Conservation (phyloP, 2,888 invertebrate genomes). For the Leptopilina syphax region DNA sequence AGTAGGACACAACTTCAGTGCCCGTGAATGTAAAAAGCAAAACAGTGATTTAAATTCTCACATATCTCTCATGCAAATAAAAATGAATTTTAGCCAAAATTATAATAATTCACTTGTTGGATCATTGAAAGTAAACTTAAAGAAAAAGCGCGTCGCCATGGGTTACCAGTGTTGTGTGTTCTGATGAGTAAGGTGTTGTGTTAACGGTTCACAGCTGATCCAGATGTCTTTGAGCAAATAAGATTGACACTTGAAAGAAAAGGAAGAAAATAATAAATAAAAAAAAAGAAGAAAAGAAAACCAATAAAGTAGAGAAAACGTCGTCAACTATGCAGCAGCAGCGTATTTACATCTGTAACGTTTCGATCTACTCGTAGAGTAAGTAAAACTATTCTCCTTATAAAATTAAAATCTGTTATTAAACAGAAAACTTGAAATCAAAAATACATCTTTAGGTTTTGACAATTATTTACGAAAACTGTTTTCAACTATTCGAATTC, state of each 20-base stretch:
- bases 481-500: too few species aligned
- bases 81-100: not conserved
- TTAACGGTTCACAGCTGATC: constrained; percentile 11
- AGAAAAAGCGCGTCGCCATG: constrained; percentile 59
- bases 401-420: too few species aligned
- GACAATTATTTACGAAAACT: too few species aligned
- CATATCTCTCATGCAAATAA: not conserved
- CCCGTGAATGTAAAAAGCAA: constrained; percentile 9
- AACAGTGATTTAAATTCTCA: not conserved
- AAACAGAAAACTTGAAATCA: too few species aligned
- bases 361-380: constrained; percentile 61
- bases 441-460: too few species aligned
- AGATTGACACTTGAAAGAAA: constrained; percentile 8
- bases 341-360: constrained; percentile 56
- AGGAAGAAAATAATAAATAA: too few species aligned
- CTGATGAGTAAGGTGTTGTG: constrained; percentile 60
- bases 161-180: constrained; percentile 63
- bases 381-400: constrained; percentile 44
- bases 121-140: not conserved
- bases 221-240: constrained; percentile 10
- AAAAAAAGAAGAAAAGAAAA: not conserved
- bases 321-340: constrained; percentile 61
- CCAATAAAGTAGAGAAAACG: constrained; percentile 17
- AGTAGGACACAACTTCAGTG: constrained; percentile 19
- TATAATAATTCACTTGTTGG: not conserved